These are phyloP conservation scores for Siniperca undulata DNA, from an alignment of 2,797 vertebrate genomes.

Conservation along the genomic window DNA sequence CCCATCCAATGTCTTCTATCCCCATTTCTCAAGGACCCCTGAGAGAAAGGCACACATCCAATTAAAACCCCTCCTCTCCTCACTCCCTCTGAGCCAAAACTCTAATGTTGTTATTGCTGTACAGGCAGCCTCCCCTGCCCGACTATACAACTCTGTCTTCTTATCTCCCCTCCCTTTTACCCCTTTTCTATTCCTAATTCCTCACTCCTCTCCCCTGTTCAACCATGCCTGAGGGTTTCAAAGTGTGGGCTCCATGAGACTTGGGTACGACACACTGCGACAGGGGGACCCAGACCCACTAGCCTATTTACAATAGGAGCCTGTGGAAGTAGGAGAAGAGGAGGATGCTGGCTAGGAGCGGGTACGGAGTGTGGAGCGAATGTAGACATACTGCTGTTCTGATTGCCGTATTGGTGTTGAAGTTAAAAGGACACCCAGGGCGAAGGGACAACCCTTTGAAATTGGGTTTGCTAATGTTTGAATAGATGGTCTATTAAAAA, in stretches of 20 bases:
- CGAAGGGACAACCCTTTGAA: conserved; percentile 52
- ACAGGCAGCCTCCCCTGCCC: conserved; percentile 36
- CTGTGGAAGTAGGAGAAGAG: conserved; percentile 30
- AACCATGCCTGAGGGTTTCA: conserved; percentile 54
- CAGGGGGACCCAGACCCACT: conserved; percentile 59
- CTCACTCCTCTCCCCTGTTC: conserved; percentile 24
- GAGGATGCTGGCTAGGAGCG: conserved; percentile 26
- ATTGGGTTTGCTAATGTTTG: conserved; percentile 63
- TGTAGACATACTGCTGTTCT: conserved; percentile 48
- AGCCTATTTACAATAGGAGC: conserved; percentile 68
- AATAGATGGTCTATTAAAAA: conserved; percentile 67
- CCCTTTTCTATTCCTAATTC: conserved; percentile 33
- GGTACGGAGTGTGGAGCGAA: conserved; percentile 28
- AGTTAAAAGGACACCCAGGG: conserved; percentile 53
- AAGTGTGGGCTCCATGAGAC: conserved; percentile 42
- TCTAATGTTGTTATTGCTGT: conserved; percentile 58
- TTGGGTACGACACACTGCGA: conserved; percentile 20
- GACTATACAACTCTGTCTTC: conserved; percentile 36
- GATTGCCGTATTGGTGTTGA: conserved; percentile 48
- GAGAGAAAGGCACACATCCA: conserved; percentile 74
- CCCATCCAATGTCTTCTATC: conserved; percentile 42
- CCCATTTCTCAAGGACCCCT: conserved; percentile 69
- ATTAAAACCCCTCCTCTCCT: conserved; percentile 63
- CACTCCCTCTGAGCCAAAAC: conserved; percentile 40
- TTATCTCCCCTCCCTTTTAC: conserved; percentile 41